Percentiles rank a stretch among this genome's conserved stretches.
Conservation (phyloP, 2,797 vertebrate genomes). For the Sciurus carolinensis region DNA sequence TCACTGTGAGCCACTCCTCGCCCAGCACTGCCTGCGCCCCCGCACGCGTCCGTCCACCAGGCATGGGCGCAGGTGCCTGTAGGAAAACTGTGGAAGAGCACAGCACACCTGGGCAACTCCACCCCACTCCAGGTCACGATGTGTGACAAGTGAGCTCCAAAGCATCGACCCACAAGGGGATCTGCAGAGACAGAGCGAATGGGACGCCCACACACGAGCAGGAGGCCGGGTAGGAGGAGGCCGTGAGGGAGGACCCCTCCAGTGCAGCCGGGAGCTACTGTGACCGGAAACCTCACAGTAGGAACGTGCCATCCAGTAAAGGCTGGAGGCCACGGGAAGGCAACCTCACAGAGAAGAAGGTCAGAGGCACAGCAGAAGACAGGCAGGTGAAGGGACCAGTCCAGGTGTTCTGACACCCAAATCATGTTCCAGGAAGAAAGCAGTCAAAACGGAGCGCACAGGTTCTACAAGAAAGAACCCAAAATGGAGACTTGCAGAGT, state of each 20-base stretch:
- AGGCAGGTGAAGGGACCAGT: neutral
- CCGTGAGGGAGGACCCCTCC: neutral
- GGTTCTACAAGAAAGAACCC: neutral
- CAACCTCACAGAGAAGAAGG: neutral
- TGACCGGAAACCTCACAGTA: neutral
- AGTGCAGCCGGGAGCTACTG: neutral
- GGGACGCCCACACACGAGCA: too few relatives aligned
- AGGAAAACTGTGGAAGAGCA: too few relatives aligned
- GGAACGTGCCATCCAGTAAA: neutral
- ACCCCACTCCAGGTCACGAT: too few relatives aligned
- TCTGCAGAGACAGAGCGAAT: neutral
- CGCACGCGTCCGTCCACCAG: rapidly evolving
- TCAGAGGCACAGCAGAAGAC: neutral
- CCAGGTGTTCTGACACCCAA: neutral
- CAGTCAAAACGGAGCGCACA: neutral
- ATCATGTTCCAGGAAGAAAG: neutral
- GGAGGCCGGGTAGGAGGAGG: neutral
- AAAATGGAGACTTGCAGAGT: neutral
- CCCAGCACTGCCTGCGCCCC: neutral
- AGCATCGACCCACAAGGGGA: neutral
- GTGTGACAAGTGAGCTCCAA: too few relatives aligned
- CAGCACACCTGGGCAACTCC: neutral
- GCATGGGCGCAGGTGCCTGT: rapidly evolving
- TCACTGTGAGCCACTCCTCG: neutral
- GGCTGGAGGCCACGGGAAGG: neutral